Percentiles rank a stretch among this genome's conserved stretches.
Evolutionary conservation across 2,888 invertebrate species (phyloP).

Genomic region (Epinotia brunnichana): DNA sequence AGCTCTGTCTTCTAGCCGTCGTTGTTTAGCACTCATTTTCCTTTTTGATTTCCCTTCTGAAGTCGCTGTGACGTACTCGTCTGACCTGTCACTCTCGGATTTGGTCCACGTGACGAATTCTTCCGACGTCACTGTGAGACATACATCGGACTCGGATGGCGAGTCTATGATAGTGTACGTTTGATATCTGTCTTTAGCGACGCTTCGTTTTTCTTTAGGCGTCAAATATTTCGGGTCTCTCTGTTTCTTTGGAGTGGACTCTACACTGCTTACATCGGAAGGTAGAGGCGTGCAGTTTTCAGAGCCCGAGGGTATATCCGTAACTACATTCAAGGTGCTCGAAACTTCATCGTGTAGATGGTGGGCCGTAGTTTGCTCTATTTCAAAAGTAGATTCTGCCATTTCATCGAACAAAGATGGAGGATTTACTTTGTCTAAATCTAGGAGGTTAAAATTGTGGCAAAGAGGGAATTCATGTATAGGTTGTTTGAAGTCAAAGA

Average conservation of each 20-base stretch:
- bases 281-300: constrained; percentile 86
- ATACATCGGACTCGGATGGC: constrained; percentile 62
- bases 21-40: constrained; percentile 85
- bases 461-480: constrained; percentile 77
- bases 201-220: constrained; percentile 89
- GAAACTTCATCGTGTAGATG: constrained; percentile 85
- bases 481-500: constrained; percentile 85
- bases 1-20: constrained; percentile 86
- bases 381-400: constrained; percentile 84
- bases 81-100: constrained; percentile 74
- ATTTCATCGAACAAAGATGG: constrained; percentile 89
- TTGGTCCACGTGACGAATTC: constrained; percentile 77
- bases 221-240: constrained; percentile 83
- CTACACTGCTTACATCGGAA: constrained; percentile 89
- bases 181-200: constrained; percentile 90
- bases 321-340: constrained; percentile 82
- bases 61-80: constrained; percentile 67
- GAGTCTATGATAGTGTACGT: constrained; percentile 90
- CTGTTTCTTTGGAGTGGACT: constrained; percentile 88
- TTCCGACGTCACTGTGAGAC: constrained; percentile 64
- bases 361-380: constrained; percentile 78
- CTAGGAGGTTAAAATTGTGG: constrained; percentile 75
- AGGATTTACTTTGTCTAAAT: constrained; percentile 88
- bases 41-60: constrained; percentile 69
- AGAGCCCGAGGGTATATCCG: constrained; percentile 81